Base-by-base conservation (phyloP, 2,797 vertebrate species). In the Acropternis orthonyx region DNA sequence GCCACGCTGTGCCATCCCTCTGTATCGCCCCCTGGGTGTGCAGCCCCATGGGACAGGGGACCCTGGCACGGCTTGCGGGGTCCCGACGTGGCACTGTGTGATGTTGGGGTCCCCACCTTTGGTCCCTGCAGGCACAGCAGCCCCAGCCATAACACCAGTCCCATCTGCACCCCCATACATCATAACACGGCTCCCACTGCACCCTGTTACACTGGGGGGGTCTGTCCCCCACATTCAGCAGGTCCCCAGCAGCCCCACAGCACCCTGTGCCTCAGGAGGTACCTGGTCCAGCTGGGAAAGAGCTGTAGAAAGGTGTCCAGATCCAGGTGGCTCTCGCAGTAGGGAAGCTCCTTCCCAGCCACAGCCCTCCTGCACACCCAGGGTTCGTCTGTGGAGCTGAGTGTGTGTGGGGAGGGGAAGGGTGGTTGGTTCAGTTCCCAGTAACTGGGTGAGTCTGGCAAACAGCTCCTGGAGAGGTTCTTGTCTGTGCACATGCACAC, bases 371-470 rank as follows among this genome's bases (percentile, higher is more conserved):
- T 17, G 62, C 2, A n/a, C n/a, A 8, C 12, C 5, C 30, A 16
- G 72, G 55, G 18, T 14, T 52, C 12, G 13, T 49, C 43, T 4
- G 15, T 26, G 30, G 65, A 4, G 17, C 74, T 62, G 85, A 74
- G 89, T 0, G 13, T 3, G 63, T 17, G 48, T 14, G 44, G 44
- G 78, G 91, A 89, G 83, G 78, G 71, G 89, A 61, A 62, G n/a
- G 34, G 82, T 43, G 32, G 69, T 72, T 96, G 80, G 89, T 56
- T 91, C 37, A 7, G 78, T 52, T 92, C 78, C 63, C 62, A 36
- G 89, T 12, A 12, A 34, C 75, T 89, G 93, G 95, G 91, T 87
- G 96, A 96, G 93, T 81, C 95, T 92, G 87, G 89, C 95, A 95
- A 94, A 85, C 92, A 92, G 90, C 82, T 85, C 85, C 90, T 1